Base-by-base conservation (phyloP, 2,797 vertebrate genomes). In the Sebastes aleutianus region DNA sequence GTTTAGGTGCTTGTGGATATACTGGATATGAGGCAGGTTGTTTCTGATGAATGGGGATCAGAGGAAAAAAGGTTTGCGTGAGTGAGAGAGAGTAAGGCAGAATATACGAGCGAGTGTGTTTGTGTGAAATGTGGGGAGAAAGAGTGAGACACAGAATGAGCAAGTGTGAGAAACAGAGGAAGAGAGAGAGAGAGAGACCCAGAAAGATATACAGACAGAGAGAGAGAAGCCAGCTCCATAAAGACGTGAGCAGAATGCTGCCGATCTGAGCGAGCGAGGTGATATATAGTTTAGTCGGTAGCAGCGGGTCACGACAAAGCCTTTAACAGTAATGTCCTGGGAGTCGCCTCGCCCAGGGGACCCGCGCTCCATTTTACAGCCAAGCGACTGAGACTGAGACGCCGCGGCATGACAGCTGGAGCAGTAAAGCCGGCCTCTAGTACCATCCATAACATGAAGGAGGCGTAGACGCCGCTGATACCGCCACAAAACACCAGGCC, bases 301-400 rank as follows among this genome's bases (percentile, higher is more conserved):
- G 88, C 90, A 84, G 92, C 82, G 86, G 94, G 92, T 94, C 93
- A 94, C 90, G 89, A 93, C 92, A 91, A 93, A 93, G 90, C 91
- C 90, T 95, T 94, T 94, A 94, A 95, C 93, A 92, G 91, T 91
- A 92, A 94, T 92, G 92, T 93, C 93, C 91, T 90, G 88, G 93
- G 94, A 94, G 92, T 87, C 83, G 88, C 83, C 88, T 92, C 61
- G 87, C 94, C 92, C 92, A 90, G 85, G 93, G 93, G 93, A 92
- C 88, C 89, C 56, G 83, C 79, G 91, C 90, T 94, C 92, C 92
- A 94, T 95, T 95, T 95, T 94, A 94, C 93, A 93, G 91, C 93
- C 91, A 92, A 92, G 90, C 91, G 76, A 93, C 91, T 92, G 93
- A 93, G 93, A 92, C 91, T 86, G 94, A 92, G 90, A 88, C 85